phyloP scores from a whole-genome alignment of 2,888 invertebrate genomes.

The Cistogaster globosa region DNA sequence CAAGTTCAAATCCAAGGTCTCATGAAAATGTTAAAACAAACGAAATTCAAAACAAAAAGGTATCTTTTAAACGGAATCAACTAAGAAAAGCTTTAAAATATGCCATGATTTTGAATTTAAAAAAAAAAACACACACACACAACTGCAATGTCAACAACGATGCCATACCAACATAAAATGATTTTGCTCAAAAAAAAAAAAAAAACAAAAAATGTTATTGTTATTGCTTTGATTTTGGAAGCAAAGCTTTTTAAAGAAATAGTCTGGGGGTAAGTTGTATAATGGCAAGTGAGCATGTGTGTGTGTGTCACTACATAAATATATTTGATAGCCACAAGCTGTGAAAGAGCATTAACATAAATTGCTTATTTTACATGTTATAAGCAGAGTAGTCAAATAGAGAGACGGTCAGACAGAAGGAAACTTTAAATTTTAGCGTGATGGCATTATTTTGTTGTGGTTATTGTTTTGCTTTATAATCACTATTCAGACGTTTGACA shows the following conservation, averaged over 20 bases:
- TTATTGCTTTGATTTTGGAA: conserved; percentile 18
- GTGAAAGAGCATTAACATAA: conserved; percentile 68
- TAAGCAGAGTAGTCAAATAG: conserved; percentile 32
- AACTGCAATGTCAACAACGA: conserved; percentile 36
- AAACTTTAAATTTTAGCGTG: conserved; percentile 26
- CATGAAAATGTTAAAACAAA: background rate
- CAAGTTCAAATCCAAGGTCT: background rate
- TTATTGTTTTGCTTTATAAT: conserved; percentile 49
- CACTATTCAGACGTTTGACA: conserved; percentile 57
- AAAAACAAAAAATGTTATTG: background rate
- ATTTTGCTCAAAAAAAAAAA: background rate
- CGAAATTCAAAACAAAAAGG: background rate
- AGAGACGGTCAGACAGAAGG: background rate
- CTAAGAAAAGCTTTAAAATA: conserved; percentile 22
- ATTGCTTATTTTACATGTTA: conserved; percentile 65
- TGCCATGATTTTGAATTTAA: conserved; percentile 32
- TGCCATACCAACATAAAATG: background rate
- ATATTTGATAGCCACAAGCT: conserved; percentile 65
- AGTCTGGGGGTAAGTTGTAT: background rate
- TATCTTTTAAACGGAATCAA: conserved; percentile 20
- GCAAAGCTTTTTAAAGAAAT: conserved; percentile 15
- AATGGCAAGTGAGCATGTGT: background rate
- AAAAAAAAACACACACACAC: conserved; percentile 14
- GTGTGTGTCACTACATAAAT: conserved; percentile 24
- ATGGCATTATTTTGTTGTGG: conserved; percentile 28